Evolutionary conservation across 2,888 invertebrate genomes (phyloP).

Genomic region (Peribatodes rhomboidaria): DNA sequence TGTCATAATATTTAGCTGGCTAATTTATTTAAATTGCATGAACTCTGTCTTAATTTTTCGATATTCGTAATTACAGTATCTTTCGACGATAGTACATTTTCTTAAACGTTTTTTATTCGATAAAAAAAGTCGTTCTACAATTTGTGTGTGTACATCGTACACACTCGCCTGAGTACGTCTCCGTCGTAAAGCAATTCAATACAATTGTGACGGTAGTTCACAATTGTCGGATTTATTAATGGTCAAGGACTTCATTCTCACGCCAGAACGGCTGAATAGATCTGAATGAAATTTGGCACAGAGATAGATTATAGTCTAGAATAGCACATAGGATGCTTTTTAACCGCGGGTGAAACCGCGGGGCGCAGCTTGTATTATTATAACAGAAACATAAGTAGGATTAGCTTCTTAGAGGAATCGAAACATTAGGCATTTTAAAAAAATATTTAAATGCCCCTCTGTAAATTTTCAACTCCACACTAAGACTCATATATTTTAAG

Average conservation of each 20-base stretch:
- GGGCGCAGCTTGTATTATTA: too few relatives aligned
- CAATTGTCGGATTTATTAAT: conserved; percentile 30
- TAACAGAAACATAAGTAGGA: background rate
- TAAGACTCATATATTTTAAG: background rate
- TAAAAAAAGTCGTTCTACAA: background rate
- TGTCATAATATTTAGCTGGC: too few relatives aligned
- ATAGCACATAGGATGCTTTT: too few relatives aligned
- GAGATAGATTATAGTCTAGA: too few relatives aligned
- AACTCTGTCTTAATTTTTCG: too few relatives aligned
- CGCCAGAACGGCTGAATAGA: too few relatives aligned
- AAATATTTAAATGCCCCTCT: background rate
- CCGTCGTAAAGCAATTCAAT: conserved; percentile 27
- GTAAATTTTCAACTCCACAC: background rate
- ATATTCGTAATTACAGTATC: too few relatives aligned
- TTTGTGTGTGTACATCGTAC: background rate
- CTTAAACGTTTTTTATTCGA: background rate
- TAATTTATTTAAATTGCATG: too few relatives aligned
- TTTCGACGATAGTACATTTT: too few relatives aligned
- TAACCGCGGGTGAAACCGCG: too few relatives aligned
- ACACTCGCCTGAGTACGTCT: conserved; percentile 5
- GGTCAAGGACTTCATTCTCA: conserved; percentile 27
- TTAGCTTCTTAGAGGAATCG: conserved; percentile 1
- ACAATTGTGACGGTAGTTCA: conserved; percentile 23
- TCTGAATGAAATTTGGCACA: too few relatives aligned
- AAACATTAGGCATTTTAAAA: background rate